A percentile compares a stretch with the other conserved stretches of the same genome.
Conservation (phyloP, 2,113 vertebrate genomes). For the Halcyon senegalensis region DNA sequence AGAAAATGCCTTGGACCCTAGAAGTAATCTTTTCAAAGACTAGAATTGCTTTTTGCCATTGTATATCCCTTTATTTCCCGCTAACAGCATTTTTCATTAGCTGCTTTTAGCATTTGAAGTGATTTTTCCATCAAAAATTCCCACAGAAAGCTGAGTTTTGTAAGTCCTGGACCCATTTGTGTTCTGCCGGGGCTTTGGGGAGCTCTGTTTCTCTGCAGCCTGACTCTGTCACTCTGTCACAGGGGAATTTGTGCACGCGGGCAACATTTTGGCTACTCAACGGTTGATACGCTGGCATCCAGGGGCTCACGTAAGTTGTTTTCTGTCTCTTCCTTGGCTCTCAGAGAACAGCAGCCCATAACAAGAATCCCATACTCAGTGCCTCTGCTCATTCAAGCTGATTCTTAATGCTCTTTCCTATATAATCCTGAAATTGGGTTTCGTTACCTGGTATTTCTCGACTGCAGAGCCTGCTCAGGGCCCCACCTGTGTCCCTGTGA, state of each 20-base stretch:
- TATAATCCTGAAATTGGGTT: background rate
- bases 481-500: background rate
- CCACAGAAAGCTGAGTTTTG: background rate
- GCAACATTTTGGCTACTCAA: conserved; percentile 93
- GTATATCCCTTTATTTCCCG: background rate
- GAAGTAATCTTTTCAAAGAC: background rate
- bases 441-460: background rate
- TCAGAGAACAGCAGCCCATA: background rate
- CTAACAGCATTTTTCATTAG: background rate
- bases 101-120: conserved; percentile 6
- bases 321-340: background rate
- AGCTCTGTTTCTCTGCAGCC: background rate
- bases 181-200: background rate
- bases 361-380: background rate
- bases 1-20: background rate
- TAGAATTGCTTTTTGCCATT: background rate
- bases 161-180: background rate
- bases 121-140: background rate
- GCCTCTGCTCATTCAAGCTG: background rate
- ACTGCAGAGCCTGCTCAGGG: background rate
- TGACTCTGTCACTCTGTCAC: conserved; percentile 7
- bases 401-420: background rate
- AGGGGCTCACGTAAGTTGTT: conserved; percentile 88
- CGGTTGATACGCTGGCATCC: conserved; percentile 90
- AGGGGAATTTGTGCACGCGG: conserved; percentile 91